Evolutionary conservation across 1,140 invertebrate species (phyloP).

Genomic region (Eupristina koningsbergeri): DNA sequence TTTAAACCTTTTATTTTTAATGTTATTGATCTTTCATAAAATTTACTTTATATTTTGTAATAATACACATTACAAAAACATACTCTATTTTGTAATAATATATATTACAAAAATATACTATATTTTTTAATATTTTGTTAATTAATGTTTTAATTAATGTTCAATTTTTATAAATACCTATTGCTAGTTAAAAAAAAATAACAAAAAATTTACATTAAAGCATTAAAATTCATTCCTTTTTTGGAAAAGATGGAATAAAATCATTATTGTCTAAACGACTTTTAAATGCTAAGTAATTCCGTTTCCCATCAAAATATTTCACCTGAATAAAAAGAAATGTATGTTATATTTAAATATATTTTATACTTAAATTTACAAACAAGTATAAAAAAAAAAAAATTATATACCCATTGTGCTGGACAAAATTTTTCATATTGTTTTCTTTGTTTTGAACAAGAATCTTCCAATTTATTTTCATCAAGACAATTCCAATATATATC

Average conservation of each 20-base stretch:
- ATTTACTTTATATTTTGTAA: no score
- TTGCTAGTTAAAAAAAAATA: slow-evolving; percentile 9
- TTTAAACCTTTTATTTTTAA: no score
- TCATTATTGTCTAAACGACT: slow-evolving; percentile 89
- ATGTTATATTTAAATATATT: slow-evolving; percentile 16
- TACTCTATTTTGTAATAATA: no score
- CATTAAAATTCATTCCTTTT: slow-evolving; percentile 47
- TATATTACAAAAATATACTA: no score
- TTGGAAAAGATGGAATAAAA: slow-evolving; percentile 78
- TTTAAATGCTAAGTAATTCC: slow-evolving; percentile 91
- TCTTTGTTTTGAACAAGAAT: slow-evolving; percentile 81
- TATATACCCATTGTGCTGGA: slow-evolving; percentile 89
- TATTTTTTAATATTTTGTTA: no score
- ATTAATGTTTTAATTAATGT: no score
- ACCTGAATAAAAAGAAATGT: slow-evolving; percentile 75
- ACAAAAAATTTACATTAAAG: slow-evolving; percentile 44
- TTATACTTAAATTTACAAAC: slow-evolving; percentile 1
- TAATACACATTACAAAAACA: no score
- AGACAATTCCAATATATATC: slow-evolving; percentile 94
- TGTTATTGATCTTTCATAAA: no score
- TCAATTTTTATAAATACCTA: slow-evolving; percentile 36
- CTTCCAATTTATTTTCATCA: slow-evolving; percentile 77
- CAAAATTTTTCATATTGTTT: slow-evolving; percentile 87
- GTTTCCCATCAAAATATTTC: slow-evolving; percentile 93
- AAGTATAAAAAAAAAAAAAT: slow-evolving; percentile 53